Base-by-base conservation (phyloP, 2,888 invertebrate species). In the Mallateleia sp. region DNA sequence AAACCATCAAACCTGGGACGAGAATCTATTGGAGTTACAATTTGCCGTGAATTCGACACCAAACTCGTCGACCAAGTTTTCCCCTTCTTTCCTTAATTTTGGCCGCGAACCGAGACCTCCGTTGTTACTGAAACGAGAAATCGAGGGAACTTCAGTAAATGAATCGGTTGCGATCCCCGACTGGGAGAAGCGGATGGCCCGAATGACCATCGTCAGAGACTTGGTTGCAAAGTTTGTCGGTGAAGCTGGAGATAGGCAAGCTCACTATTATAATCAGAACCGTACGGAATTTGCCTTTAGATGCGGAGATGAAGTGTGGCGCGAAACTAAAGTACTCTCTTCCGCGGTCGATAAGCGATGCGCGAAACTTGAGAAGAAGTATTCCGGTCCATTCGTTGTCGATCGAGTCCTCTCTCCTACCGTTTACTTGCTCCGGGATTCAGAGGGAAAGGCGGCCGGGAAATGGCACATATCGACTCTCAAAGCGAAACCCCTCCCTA, bases 1-100 rank as follows among this genome's bases (percentile, higher is more conserved):
- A 0, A 52, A 85, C 38, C 83, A 88, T 45, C 58, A 71, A 14
- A 34, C 54, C 2, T 85, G 88, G 88, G 83, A 86, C 20, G 24
- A 25, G 7, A 80, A 88, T 28, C 58, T 86, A 0, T 7, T 14
- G 9, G 83, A 88, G 32, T 84, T 88, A 25, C 79, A 66, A 5
- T 84, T 72, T 22, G 83, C 86, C n/a, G 67, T 71, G 0, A 88
- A 88, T 60, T 72, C 81, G 3, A 81, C 58, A 14, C 18, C 24
- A 8, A 85, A 88, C 28, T 56, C 69, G 11, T 72, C 88, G 0
- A 72, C 77, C 2, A 56, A 67, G 18, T 18, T 34, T 14, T 81
- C 67, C 7, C 78, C 81, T 0, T 80, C 75, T 1, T 84, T 69
- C 20, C n/a, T 79, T 4, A 82, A 85, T 9, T 58, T 80, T 9